Percentiles rank a stretch among this genome's conserved stretches.
phyloP scores from a whole-genome alignment of 2,888 invertebrate genomes.

The Epirrhoe tristata region DNA sequence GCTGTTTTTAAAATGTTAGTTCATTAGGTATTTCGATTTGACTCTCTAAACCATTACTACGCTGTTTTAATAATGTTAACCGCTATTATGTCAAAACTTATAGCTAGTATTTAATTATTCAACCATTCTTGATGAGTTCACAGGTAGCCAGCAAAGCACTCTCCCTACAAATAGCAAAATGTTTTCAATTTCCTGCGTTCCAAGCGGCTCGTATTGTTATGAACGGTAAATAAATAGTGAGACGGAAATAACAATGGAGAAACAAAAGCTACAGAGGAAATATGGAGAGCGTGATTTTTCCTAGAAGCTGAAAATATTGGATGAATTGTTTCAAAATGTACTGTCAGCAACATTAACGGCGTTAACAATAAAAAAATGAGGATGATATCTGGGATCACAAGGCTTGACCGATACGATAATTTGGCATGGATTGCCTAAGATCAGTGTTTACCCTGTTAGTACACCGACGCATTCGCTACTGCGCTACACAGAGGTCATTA shows the following conservation, averaged over 20 bases:
- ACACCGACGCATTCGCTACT: too few relatives aligned
- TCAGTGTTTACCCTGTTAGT: too few relatives aligned
- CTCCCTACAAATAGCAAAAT: conserved; percentile 9
- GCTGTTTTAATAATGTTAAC: too few relatives aligned
- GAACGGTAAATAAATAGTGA: conserved; percentile 33
- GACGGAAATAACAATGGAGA: conserved; percentile 30
- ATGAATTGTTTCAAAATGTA: conserved; percentile 12
- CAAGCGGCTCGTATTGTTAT: conserved; percentile 26
- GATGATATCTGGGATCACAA: too few relatives aligned
- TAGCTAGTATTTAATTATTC: too few relatives aligned
- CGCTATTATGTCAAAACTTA: too few relatives aligned
- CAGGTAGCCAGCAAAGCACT: background rate
- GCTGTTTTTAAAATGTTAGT: background rate
- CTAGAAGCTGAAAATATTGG: conserved; percentile 12
- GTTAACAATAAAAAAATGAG: too few relatives aligned
- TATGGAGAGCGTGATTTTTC: conserved; percentile 14
- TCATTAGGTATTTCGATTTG: background rate
- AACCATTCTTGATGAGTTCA: background rate
- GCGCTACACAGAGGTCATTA: too few relatives aligned
- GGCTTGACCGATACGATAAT: too few relatives aligned
- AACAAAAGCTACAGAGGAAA: conserved; percentile 28
- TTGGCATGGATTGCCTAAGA: too few relatives aligned
- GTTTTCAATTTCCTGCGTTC: conserved; percentile 35
- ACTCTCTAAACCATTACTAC: background rate
- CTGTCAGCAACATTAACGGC: background rate